These are phyloP conservation scores for Cyrtodaria siliqua DNA, from an alignment of 2,888 invertebrate species.

Conservation along the genomic window DNA sequence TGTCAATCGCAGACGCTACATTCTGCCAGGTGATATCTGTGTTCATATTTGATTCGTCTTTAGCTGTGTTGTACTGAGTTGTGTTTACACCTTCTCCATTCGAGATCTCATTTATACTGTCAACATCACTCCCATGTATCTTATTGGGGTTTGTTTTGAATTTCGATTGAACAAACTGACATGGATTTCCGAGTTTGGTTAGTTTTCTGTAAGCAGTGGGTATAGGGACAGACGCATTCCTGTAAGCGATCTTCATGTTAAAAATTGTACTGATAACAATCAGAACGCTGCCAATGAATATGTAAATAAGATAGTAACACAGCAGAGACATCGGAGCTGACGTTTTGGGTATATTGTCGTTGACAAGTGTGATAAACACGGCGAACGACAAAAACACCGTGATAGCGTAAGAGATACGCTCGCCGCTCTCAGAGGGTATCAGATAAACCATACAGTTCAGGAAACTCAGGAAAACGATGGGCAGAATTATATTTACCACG, in stretches of 20 bases:
- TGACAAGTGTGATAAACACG: slow-evolving; percentile 46
- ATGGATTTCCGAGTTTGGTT: too few species aligned
- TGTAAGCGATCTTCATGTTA: slow-evolving; percentile 24
- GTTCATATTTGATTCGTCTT: too few species aligned
- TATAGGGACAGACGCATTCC: not conserved
- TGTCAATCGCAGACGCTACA: slow-evolving; percentile 9
- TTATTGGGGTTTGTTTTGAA: too few species aligned
- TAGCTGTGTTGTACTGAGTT: too few species aligned
- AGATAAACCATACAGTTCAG: slow-evolving; percentile 28
- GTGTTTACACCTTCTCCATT: too few species aligned
- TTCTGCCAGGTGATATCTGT: slow-evolving; percentile 5
- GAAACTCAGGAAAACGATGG: slow-evolving; percentile 31
- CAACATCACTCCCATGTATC: too few species aligned
- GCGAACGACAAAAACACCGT: slow-evolving; percentile 41
- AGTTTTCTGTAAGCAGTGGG: not conserved
- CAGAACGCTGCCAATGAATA: slow-evolving; percentile 29
- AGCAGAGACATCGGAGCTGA: slow-evolving; percentile 43
- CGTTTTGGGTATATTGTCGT: too few species aligned
- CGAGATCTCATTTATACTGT: too few species aligned
- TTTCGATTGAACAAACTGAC: too few species aligned
- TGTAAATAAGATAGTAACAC: slow-evolving; percentile 26
- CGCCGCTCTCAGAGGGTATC: slow-evolving; percentile 36
- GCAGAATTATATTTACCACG: slow-evolving; percentile 24
- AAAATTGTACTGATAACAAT: slow-evolving; percentile 18
- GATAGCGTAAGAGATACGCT: slow-evolving; percentile 32